Evolutionary conservation across 2,797 vertebrate species (phyloP), one percentile per base, ranked within the genome.

Genomic region (Sciurus carolinensis): DNA sequence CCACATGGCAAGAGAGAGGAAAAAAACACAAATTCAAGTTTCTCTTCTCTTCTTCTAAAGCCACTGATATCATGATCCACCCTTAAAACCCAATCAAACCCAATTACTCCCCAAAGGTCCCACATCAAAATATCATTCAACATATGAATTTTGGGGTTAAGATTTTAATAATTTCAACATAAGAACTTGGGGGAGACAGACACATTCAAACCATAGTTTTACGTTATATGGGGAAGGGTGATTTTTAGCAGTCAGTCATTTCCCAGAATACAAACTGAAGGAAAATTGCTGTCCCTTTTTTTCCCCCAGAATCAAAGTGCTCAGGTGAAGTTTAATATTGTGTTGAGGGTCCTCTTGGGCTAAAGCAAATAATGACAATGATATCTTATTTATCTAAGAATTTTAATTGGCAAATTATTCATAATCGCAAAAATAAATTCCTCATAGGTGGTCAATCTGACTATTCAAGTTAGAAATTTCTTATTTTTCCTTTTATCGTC

Each of bases 291-390:
- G 14, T 80, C 10, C 20, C 39, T 28, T 1, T 54, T 79, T 85
- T 67, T 76, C 75, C 52, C 8, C 24, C 1, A 59, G 39, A 24
- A 84, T 1, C 2, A 62, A 39, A 5, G 18, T 0, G 4, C 36
- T 92, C 10, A 17, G 11, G 33, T 59, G 54, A 94, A 36, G 20
- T 77, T 85, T 59, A 36, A 18, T 50, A 81, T 30, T 66, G 39
- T 71, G 39, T 39, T 39, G 39, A 50, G 67, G 15, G 10, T 20
- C 36, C 30, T 80, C 17, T 44, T 26, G 11, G 54, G 47, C 9
- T 36, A 89, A 77, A 87, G 28, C 42, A 87, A 90, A 95, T 10
- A 93, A 66, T 67, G 57, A 71, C 84, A 81, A 71, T 80, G 9
- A 9, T 86, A 6, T 42, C 17, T 66, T 95, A 28, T 91, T 85